Evolutionary conservation across 2,113 vertebrate species (phyloP).

Genomic region (Burhinus oedicnemus): DNA sequence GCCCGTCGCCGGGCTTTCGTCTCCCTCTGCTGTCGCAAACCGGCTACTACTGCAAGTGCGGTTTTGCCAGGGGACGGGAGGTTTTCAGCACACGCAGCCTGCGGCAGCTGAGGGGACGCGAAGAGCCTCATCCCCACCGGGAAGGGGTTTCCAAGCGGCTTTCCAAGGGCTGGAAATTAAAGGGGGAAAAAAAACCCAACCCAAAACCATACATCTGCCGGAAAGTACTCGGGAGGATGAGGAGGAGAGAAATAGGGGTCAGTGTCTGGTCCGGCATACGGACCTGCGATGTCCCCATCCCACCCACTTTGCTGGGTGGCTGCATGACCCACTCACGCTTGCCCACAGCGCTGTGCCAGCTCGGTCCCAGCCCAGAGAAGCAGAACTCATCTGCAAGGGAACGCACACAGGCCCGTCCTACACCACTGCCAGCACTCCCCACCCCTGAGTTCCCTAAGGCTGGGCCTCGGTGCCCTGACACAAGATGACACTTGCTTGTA

Average conservation of each 20-base stretch:
- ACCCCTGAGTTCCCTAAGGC: no score
- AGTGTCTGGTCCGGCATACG: fast-evolving
- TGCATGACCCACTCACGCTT: fast-evolving
- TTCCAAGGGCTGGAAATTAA: not conserved
- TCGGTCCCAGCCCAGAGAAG: fast-evolving
- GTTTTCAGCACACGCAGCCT: not conserved
- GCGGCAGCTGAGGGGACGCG: fast-evolving
- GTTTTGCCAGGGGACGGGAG: fast-evolving
- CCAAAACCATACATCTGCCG: not conserved
- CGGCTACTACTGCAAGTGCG: not conserved
- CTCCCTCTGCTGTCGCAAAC: constrained; percentile 39
- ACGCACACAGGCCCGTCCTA: fast-evolving
- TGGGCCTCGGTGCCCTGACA: fast-evolving
- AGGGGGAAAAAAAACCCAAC: no score
- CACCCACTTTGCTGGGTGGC: not conserved
- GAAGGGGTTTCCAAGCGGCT: not conserved
- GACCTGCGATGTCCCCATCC: fast-evolving
- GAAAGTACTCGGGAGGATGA: not conserved
- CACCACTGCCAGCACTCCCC: not conserved
- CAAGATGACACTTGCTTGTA: not conserved
- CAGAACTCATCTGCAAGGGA: not conserved
- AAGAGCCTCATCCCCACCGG: fast-evolving
- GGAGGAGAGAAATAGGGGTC: not conserved
- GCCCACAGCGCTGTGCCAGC: not conserved
- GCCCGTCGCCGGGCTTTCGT: not conserved